Evolutionary conservation across 2,888 invertebrate genomes (phyloP).

Genomic region (Antitype chi): DNA sequence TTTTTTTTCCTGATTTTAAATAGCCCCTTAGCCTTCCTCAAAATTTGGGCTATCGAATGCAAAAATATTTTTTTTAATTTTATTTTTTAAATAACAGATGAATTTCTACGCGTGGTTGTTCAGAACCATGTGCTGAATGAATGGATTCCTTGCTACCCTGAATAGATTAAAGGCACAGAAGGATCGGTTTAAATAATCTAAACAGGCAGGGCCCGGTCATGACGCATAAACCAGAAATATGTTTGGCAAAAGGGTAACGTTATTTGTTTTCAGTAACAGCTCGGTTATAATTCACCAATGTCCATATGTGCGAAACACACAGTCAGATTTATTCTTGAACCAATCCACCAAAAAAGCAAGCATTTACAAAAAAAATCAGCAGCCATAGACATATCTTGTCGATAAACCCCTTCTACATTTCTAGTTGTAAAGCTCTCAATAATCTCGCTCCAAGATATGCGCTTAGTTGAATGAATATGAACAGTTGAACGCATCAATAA

Average conservation of each 20-base stretch:
- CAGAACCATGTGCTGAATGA: too few species aligned
- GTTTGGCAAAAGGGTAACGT: constrained; percentile 37
- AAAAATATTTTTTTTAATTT: too few species aligned
- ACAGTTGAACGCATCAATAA: constrained; percentile 74
- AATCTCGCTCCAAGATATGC: constrained; percentile 41
- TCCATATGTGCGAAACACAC: constrained; percentile 25
- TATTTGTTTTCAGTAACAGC: constrained; percentile 48
- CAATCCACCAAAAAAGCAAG: neutral
- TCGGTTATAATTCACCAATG: constrained; percentile 22
- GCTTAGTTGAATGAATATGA: constrained; percentile 70
- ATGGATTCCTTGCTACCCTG: too few species aligned
- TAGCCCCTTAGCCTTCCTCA: too few species aligned
- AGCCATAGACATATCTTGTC: constrained; percentile 18
- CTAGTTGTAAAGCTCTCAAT: constrained; percentile 35
- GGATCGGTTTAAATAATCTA: constrained; percentile 22
- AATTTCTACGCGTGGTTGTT: too few species aligned
- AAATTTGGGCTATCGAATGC: too few species aligned
- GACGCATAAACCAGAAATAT: constrained; percentile 52
- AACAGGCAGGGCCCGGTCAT: constrained; percentile 19
- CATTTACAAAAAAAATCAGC: constrained; percentile 4
- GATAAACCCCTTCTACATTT: constrained; percentile 21
- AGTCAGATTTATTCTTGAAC: constrained; percentile 8
- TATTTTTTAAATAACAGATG: too few species aligned
- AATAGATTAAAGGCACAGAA: neutral
- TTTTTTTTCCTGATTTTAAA: too few species aligned